phyloP scores from a whole-genome alignment of 2,113 vertebrate species.

The Corythoichthys intestinalis region DNA sequence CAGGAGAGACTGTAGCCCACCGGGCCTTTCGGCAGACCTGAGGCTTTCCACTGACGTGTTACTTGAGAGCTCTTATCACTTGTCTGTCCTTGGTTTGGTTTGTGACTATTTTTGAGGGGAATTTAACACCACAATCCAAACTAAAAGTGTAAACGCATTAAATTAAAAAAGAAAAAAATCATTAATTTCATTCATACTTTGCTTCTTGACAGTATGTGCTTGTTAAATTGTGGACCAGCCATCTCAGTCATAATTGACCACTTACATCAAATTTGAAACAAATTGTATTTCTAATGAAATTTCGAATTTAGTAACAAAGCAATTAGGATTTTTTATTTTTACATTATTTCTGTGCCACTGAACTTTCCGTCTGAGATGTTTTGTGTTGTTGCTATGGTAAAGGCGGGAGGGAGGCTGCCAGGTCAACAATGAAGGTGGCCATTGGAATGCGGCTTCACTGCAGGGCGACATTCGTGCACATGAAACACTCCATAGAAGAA shows the following conservation, averaged over 20 bases:
- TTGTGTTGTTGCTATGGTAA: slow-evolving; percentile 53
- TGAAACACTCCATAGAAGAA: background rate
- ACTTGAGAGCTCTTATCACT: slow-evolving; percentile 65
- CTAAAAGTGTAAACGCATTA: slow-evolving; percentile 57
- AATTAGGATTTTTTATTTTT: slow-evolving; percentile 23
- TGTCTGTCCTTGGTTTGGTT: slow-evolving; percentile 64
- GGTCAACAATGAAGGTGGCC: slow-evolving; percentile 42
- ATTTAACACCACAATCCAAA: slow-evolving; percentile 56
- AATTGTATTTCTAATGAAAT: slow-evolving; percentile 31
- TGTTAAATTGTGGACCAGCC: slow-evolving; percentile 64
- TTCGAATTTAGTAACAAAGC: slow-evolving; percentile 51
- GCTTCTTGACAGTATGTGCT: slow-evolving; percentile 68
- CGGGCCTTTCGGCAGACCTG: slow-evolving; percentile 62
- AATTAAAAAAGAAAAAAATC: slow-evolving; percentile 43
- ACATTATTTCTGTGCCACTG: slow-evolving; percentile 45
- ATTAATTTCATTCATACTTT: slow-evolving; percentile 38
- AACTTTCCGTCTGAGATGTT: slow-evolving; percentile 46
- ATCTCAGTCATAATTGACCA: slow-evolving; percentile 30
- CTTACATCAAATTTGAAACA: slow-evolving; percentile 26
- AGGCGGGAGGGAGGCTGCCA: slow-evolving; percentile 28
- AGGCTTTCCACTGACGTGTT: slow-evolving; percentile 62
- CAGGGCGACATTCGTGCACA: slow-evolving; percentile 20
- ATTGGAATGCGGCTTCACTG: slow-evolving; percentile 46
- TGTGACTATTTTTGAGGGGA: slow-evolving; percentile 67
- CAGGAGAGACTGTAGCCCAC: slow-evolving; percentile 61